These are phyloP conservation scores for Leuciscus idus DNA, from an alignment of 2,113 vertebrate genomes.

Conservation along the genomic window DNA sequence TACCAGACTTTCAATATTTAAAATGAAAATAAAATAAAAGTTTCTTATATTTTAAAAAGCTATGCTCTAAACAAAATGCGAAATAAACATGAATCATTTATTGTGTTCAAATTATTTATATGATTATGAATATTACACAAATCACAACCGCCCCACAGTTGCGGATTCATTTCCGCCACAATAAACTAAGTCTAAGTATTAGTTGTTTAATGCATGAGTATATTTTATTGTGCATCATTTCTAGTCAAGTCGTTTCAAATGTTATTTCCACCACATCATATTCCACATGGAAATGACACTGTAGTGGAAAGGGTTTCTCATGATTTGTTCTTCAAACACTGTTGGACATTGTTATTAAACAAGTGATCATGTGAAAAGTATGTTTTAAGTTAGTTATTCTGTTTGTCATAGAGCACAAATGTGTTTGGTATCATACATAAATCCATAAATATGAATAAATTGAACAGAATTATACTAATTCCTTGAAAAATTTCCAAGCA, in stretches of 20 bases:
- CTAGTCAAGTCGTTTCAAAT: neutral
- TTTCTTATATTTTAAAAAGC: too few species aligned
- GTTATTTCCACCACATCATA: neutral
- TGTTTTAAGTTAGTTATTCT: neutral
- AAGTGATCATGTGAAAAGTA: neutral
- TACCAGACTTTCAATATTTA: neutral
- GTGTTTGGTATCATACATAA: too few species aligned
- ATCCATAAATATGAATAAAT: too few species aligned
- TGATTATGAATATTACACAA: neutral
- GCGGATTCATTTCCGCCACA: neutral
- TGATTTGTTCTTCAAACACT: neutral
- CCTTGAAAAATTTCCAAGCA: too few species aligned
- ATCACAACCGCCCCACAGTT: too few species aligned
- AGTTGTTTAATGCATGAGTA: neutral
- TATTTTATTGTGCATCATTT: neutral
- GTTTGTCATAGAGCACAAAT: too few species aligned
- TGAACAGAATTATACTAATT: too few species aligned
- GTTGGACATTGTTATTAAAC: neutral
- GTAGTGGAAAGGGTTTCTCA: neutral
- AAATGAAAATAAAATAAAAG: too few species aligned
- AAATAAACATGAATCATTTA: neutral
- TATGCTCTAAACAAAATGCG: neutral
- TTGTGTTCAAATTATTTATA: neutral
- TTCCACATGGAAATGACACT: neutral
- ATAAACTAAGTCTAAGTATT: neutral